Evolutionary conservation across 2,888 invertebrate species (phyloP).

Genomic region (Platycheirus rosarum): DNA sequence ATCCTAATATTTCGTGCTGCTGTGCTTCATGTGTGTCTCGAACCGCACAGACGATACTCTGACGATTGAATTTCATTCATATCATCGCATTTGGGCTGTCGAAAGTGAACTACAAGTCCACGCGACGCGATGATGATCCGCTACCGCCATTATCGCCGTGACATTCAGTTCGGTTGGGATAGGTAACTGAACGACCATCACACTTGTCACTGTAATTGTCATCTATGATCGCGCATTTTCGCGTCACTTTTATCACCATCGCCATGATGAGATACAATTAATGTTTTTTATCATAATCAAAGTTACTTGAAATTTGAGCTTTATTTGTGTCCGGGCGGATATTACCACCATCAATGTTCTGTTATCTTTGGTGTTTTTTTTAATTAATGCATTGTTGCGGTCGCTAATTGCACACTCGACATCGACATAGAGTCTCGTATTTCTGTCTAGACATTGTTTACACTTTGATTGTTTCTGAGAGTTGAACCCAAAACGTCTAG

Average conservation of each 20-base stretch:
- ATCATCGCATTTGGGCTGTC: conserved; percentile 34
- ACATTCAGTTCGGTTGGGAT: conserved; percentile 67
- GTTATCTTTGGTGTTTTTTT: conserved; percentile 18
- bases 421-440: conserved; percentile 47
- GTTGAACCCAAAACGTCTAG: conserved; percentile 1
- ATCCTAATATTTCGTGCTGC: conserved; percentile 45
- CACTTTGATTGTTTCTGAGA: conserved; percentile 6
- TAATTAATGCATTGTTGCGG: conserved; percentile 32
- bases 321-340: neutral
- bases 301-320: too few relatives aligned
- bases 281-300: too few relatives aligned
- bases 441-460: conserved; percentile 69
- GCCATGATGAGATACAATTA: too few relatives aligned
- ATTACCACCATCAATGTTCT: neutral
- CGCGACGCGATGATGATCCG: too few relatives aligned
- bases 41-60: conserved; percentile 36
- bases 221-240: conserved; percentile 1
- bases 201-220: neutral
- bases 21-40: conserved; percentile 23
- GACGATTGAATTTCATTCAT: conserved; percentile 60
- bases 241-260: neutral
- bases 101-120: conserved; percentile 19
- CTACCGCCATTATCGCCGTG: conserved; percentile 1
- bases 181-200: conserved; percentile 41
- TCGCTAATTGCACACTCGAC: conserved; percentile 46